phyloP scores from a whole-genome alignment of 1,140 invertebrate genomes.

The Pogonognathellus flavescens region DNA sequence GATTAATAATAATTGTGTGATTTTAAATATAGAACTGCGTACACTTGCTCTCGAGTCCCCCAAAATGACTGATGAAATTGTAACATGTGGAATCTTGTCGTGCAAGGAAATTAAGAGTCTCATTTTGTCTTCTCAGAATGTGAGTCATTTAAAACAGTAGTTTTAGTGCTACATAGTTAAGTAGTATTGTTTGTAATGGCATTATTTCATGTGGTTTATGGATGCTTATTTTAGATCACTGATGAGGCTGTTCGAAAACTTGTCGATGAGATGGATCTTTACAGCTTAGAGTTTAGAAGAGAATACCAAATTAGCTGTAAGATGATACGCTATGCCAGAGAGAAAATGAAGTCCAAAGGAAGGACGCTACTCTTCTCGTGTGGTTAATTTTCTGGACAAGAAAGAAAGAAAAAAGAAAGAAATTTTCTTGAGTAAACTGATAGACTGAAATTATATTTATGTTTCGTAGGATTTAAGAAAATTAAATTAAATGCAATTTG shows the following conservation, averaged over 20 bases:
- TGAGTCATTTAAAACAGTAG: neutral
- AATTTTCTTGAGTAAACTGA: too few species aligned
- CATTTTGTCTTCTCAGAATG: neutral
- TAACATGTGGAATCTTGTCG: neutral
- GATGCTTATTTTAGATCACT: conserved; percentile 23
- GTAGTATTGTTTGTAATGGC: too few species aligned
- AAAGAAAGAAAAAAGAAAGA: too few species aligned
- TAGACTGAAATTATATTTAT: too few species aligned
- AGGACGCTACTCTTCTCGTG: neutral
- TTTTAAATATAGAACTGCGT: neutral
- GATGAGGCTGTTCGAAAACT: conserved; percentile 7
- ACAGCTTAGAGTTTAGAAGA: conserved; percentile 18
- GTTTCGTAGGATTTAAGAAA: too few species aligned
- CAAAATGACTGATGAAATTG: neutral
- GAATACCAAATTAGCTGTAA: conserved; percentile 32
- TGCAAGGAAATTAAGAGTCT: conserved; percentile 18
- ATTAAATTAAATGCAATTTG: too few species aligned
- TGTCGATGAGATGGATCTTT: neutral
- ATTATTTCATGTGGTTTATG: neutral
- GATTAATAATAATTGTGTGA: neutral
- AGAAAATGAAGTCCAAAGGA: conserved; percentile 10
- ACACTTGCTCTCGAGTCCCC: neutral
- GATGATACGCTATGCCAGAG: conserved; percentile 12
- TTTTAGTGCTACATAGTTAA: too few species aligned
- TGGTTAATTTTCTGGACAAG: neutral